Evolutionary conservation across 2,113 vertebrate species (phyloP).

Genomic region (Monopterus albus): DNA sequence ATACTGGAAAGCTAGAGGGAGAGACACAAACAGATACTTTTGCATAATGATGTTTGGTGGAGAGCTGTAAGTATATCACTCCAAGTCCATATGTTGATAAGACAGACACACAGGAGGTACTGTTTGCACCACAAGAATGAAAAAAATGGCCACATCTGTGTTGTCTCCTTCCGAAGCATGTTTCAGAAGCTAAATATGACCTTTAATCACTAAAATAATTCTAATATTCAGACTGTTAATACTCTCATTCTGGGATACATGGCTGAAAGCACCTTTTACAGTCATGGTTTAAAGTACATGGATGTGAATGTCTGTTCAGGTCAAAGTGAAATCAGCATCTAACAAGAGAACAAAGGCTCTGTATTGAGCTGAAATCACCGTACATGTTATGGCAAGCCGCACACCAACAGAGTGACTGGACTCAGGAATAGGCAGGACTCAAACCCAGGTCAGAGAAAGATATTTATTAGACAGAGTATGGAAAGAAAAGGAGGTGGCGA

Average conservation of each 20-base stretch:
- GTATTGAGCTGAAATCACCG: background rate
- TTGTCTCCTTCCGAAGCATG: too few relatives aligned
- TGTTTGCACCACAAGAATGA: too few relatives aligned
- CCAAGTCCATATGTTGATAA: too few relatives aligned
- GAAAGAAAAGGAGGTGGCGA: too few relatives aligned
- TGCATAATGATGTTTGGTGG: background rate
- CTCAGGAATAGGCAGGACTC: too few relatives aligned
- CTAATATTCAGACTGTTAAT: background rate
- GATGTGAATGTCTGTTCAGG: background rate
- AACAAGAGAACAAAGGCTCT: background rate
- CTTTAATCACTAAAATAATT: background rate
- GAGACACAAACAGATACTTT: background rate
- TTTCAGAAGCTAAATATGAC: background rate
- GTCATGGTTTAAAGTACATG: background rate
- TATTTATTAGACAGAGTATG: too few relatives aligned
- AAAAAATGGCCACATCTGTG: background rate
- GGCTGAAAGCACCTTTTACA: background rate
- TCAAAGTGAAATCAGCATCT: background rate
- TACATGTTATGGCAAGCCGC: background rate
- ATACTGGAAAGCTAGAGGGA: slow-evolving; percentile 86
- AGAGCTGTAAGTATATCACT: background rate
- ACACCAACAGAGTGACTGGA: too few relatives aligned
- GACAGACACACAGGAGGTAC: too few relatives aligned
- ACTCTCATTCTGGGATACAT: background rate
- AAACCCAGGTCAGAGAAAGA: too few relatives aligned